Conservation (phyloP, 2,113 vertebrate genomes). For the Odontesthes bonariensis region DNA sequence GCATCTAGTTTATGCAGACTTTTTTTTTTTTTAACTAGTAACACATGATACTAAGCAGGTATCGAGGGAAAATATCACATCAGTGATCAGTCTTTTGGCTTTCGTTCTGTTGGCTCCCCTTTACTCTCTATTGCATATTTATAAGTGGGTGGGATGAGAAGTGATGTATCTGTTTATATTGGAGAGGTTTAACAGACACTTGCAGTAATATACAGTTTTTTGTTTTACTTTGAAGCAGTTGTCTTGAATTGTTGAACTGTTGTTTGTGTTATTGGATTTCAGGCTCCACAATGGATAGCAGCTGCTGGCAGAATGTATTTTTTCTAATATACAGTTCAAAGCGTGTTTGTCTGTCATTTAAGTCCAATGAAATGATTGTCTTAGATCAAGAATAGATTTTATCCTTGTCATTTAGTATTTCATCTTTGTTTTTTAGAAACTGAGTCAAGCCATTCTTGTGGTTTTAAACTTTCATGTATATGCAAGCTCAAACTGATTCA, state of each 20-base stretch:
- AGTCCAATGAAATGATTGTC: not conserved
- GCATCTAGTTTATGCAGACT: not conserved
- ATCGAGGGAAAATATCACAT: conserved; percentile 1
- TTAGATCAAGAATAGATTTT: not conserved
- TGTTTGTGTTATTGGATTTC: not conserved
- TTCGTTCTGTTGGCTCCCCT: not conserved
- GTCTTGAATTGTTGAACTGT: not conserved
- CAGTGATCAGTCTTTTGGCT: not conserved
- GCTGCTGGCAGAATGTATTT: not conserved
- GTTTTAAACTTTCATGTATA: conserved; percentile 23
- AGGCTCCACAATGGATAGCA: no score
- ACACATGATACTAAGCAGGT: not conserved
- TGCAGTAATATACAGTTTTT: not conserved
- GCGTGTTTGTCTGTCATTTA: not conserved
- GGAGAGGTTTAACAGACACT: not conserved
- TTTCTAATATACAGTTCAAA: not conserved
- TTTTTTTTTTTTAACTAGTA: no score
- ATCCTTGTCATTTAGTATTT: not conserved
- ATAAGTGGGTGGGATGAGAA: not conserved
- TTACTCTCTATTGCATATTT: not conserved
- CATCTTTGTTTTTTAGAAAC: not conserved
- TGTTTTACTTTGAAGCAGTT: not conserved
- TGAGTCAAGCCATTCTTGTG: not conserved
- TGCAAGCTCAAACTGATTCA: conserved; percentile 29
- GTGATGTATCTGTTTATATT: not conserved